Base-by-base conservation (phyloP, 2,888 invertebrate genomes). In the Chloroclysta siterata region DNA sequence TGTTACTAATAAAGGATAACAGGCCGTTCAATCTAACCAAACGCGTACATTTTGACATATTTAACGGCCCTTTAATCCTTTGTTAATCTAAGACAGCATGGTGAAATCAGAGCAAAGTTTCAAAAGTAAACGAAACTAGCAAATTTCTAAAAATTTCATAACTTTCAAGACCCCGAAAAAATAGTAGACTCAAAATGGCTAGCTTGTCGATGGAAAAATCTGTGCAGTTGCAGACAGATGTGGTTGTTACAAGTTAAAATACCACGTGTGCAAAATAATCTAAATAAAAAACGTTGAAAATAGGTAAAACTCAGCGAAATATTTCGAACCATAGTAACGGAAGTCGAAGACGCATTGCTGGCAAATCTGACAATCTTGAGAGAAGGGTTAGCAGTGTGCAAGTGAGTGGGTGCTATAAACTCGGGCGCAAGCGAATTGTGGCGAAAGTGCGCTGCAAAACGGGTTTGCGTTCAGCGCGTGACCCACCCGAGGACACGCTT, bases 381-480 rank as follows among this genome's bases (percentile, higher is more conserved):
- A 63, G 75, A 77, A 78, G 73, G 77, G 77, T 76, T 73, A 73
- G 62, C 63, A 67, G 71, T 73, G 85, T 81, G 84, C 74, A 81
- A 88, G 88, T 80, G 85, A 84, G 88, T 69, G 72, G 80, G 85
- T 77, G 79, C 82, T 74, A 83, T 71, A 77, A 71, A 71, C 82
- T 82, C 86, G 74, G 78, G 85, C 86, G 85, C 88, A 86, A 77
- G 74, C 87, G 80, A 81, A 80, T 81, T 83, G 81, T 84, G 89
- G 90, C 90, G 91, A 90, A 92, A 92, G 91, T 91, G 85, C 86
- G 87, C 84, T 73, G 82, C 79, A 78, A 80, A 91, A 91, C 91
- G 79, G 81, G 91, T 92, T 91, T 89, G 86, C 82, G 78, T 80
- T 82, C 83, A 81, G 82, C 86, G 88, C 90, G 91, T 91, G 91